A percentile compares a stretch with the other conserved stretches of the same genome.
Conservation (phyloP, 2,113 vertebrate species). For the Chrysemys picta region DNA sequence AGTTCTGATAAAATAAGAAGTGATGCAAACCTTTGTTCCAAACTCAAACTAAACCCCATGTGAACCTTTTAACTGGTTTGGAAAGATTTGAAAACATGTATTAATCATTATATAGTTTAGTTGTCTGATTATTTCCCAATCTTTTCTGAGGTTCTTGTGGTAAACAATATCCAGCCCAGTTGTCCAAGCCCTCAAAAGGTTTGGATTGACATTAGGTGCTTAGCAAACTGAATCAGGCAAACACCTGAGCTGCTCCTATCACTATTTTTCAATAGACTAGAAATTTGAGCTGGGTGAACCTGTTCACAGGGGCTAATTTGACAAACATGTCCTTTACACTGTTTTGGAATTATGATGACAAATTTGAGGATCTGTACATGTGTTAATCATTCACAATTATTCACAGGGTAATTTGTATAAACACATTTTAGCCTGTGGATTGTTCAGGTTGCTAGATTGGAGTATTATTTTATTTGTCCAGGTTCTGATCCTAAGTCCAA, state of each 20-base stretch:
- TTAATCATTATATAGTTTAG: background rate
- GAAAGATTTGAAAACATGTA: background rate
- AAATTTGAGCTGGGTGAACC: background rate
- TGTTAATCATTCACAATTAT: background rate
- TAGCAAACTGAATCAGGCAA: background rate
- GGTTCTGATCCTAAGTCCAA: background rate
- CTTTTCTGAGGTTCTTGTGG: background rate
- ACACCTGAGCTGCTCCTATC: background rate
- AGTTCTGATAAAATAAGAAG: background rate
- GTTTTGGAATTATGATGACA: background rate
- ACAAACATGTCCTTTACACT: background rate
- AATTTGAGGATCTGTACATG: background rate
- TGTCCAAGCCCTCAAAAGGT: background rate
- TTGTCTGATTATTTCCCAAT: background rate
- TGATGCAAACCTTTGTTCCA: background rate
- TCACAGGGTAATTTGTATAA: background rate
- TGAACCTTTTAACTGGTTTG: background rate
- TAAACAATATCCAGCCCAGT: background rate
- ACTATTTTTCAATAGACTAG: background rate
- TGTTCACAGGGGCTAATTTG: background rate
- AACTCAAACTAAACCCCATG: background rate
- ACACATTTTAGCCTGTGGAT: background rate
- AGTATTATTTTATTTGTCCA: conserved; percentile 2
- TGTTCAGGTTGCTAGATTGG: background rate
- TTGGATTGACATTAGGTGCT: background rate